phyloP scores from a whole-genome alignment of 2,797 vertebrate species.

The Brachyalestes nurse region DNA sequence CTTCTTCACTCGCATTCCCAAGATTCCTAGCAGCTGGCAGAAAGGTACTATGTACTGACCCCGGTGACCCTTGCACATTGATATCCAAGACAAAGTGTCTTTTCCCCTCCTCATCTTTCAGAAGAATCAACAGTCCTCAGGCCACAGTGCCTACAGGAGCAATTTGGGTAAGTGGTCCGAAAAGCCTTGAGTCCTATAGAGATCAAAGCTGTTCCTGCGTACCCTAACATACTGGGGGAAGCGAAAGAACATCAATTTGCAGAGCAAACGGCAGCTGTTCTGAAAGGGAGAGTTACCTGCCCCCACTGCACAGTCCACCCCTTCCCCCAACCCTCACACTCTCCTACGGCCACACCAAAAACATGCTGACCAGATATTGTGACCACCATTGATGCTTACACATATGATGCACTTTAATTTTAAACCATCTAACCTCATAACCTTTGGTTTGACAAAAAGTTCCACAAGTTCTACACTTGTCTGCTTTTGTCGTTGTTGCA shows the following conservation, averaged over 20 bases:
- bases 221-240: conserved; percentile 39
- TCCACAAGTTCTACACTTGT: neutral
- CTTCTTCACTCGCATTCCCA: conserved; percentile 49
- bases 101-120: conserved; percentile 46
- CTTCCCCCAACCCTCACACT: conserved; percentile 46
- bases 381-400: conserved; percentile 5
- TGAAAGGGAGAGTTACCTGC: conserved; percentile 57
- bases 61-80: conserved; percentile 46
- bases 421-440: neutral
- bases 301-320: conserved; percentile 40
- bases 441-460: neutral
- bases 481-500: neutral
- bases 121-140: conserved; percentile 51
- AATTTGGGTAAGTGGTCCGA: conserved; percentile 53
- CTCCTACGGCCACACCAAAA: conserved; percentile 9
- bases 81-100: conserved; percentile 56
- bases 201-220: conserved; percentile 54
- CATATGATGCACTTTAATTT: neutral
- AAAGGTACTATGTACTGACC: conserved; percentile 58
- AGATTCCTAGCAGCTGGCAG: conserved; percentile 58
- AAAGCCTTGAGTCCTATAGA: conserved; percentile 41
- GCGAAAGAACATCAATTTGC: conserved; percentile 54
- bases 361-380: no score
- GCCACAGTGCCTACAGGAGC: conserved; percentile 50
- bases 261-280: conserved; percentile 57